phyloP scores from a whole-genome alignment of 1,140 invertebrate genomes.

The Lepidurus packardi region DNA sequence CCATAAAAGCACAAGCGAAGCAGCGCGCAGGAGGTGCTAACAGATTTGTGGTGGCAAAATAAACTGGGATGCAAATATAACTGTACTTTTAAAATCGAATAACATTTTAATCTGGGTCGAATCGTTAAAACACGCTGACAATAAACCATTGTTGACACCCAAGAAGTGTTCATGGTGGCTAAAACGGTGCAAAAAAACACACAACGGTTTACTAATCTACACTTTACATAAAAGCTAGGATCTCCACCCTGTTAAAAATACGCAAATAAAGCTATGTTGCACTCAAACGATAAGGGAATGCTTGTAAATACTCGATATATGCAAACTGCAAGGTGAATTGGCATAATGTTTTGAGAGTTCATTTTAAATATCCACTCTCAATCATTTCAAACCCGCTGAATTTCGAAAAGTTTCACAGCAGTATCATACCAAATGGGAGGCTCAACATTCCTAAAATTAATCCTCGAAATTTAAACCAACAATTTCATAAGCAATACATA shows the following conservation, averaged over 20 bases:
- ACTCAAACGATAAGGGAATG: neutral
- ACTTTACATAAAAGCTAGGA: neutral
- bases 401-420: slow-evolving; percentile 97
- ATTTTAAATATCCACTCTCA: neutral
- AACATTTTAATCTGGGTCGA: neutral
- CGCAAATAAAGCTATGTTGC: neutral
- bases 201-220: neutral
- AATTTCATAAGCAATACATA: slow-evolving; percentile 43
- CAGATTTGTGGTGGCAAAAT: neutral
- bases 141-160: neutral
- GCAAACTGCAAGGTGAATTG: neutral
- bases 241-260: neutral
- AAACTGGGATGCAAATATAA: slow-evolving; percentile 8
- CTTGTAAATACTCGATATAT: neutral
- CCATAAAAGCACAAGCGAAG: neutral
- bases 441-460: slow-evolving; percentile 78
- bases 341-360: neutral
- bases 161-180: neutral
- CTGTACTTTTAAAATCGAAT: slow-evolving; percentile 11
- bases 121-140: neutral
- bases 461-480: neutral
- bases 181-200: neutral
- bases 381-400: slow-evolving; percentile 68
- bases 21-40: neutral
- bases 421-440: slow-evolving; percentile 99